Base-by-base conservation (phyloP, 2,113 vertebrate genomes). In the Entomyzon cyanotis region DNA sequence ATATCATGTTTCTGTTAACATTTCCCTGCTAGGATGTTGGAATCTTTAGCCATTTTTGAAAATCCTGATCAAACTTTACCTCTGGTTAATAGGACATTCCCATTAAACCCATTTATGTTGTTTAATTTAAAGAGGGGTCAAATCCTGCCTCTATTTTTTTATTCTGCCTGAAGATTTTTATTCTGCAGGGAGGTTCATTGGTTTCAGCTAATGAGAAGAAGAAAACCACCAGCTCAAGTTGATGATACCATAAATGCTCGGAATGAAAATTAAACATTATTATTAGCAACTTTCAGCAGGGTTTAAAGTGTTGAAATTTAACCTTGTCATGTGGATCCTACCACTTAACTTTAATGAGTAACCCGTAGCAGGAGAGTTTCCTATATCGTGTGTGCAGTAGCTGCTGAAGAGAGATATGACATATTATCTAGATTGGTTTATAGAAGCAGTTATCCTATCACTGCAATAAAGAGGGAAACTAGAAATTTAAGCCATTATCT, bases 301-400 rank as follows among this genome's bases (percentile, higher is more conserved):
- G 94, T 96, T 95, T 96, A 95, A 94, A 93, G 95, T 96, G 94
- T 90, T 94, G 95, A 95, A 97, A 96, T 78, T 96, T 93, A 97
- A 95, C 94, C 94, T 93, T 95, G 90, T 78, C 68, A 83, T 94
- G 95, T 95, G 95, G 93, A 97, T 96, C 95, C 92, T 95, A 77
- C 92, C 96, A 97, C 94, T 96, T 96, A 97, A 97, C 94, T 96
- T 97, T 95, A 96, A 97, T 94, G 96, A 97, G 94, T 84, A 96
- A 95, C 87, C 82, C 85, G 94, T 86, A 97, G 93, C 79, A 83
- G 94, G 67, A 93, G 85, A 95, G 93, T 95, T 95, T 94, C 96
- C 93, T 96, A 95, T 97, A 95, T 95, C 95, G 31, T 95, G 88
- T 96, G 94, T 93, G 94, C 92, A 75, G 90, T 88, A 88, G 79